phyloP scores from a whole-genome alignment of 2,888 invertebrate species.

The Coenonympha glycerion region DNA sequence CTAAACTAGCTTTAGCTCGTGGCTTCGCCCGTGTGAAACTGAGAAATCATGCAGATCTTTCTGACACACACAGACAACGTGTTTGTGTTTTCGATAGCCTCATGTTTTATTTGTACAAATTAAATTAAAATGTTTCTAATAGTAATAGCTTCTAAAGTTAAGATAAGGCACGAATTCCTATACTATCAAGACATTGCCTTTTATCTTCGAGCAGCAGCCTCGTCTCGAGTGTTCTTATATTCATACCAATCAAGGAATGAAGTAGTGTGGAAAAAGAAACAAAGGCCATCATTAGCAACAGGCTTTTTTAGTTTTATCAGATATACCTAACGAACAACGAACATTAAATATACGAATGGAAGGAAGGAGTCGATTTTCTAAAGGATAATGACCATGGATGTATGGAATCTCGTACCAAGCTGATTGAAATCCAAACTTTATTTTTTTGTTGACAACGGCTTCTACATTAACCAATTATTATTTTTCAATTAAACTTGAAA shows the following conservation, averaged over 20 bases:
- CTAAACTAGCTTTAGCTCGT: too few species aligned
- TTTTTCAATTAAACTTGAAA: too few species aligned
- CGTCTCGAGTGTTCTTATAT: constrained; percentile 19
- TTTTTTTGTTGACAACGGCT: too few species aligned
- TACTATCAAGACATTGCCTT: constrained; percentile 41
- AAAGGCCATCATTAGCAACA: constrained; percentile 15
- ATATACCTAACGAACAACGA: neutral
- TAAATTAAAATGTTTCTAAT: neutral
- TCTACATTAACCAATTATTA: too few species aligned
- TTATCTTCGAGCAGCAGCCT: constrained; percentile 37
- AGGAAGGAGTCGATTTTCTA: too few species aligned
- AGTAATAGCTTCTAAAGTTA: constrained; percentile 30
- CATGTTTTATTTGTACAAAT: neutral
- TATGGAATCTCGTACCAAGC: too few species aligned
- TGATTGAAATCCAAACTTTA: too few species aligned
- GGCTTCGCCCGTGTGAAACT: too few species aligned
- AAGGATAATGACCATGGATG: too few species aligned
- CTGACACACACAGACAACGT: too few species aligned
- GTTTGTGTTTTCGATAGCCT: neutral
- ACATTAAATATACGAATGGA: too few species aligned
- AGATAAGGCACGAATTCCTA: constrained; percentile 52
- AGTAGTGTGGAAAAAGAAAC: constrained; percentile 15
- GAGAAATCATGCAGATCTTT: too few species aligned
- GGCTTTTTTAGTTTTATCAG: constrained; percentile 1
- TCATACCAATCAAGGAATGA: constrained; percentile 7